Evolutionary conservation across 2,888 invertebrate genomes (phyloP).

Genomic region (Ectropis crepuscularia): DNA sequence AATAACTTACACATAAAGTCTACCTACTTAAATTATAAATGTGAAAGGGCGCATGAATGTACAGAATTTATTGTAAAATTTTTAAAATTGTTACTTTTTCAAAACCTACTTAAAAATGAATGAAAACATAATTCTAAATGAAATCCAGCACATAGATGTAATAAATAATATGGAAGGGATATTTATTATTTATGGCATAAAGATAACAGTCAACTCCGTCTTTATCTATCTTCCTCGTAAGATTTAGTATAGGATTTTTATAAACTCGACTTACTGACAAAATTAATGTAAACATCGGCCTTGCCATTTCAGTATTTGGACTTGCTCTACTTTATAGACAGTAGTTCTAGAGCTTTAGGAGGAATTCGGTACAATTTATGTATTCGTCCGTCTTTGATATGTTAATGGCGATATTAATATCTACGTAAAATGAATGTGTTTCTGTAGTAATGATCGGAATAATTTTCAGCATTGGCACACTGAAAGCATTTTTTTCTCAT

Average conservation of each 20-base stretch:
- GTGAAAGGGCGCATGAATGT: too few relatives aligned
- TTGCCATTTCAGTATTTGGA: slow-evolving; percentile 24
- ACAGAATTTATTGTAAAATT: too few relatives aligned
- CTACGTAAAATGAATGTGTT: neutral
- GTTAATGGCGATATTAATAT: slow-evolving; percentile 1
- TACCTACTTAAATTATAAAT: too few relatives aligned
- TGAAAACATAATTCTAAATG: too few relatives aligned
- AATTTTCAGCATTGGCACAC: slow-evolving; percentile 9
- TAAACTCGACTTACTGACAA: slow-evolving; percentile 3
- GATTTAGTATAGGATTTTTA: neutral
- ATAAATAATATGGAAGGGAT: too few relatives aligned
- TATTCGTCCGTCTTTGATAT: neutral
- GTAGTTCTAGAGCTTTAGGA: neutral
- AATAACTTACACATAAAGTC: too few relatives aligned
- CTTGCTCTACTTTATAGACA: slow-evolving; percentile 11
- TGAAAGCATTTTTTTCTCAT: slow-evolving; percentile 9
- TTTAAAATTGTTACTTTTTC: too few relatives aligned
- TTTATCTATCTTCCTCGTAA: neutral
- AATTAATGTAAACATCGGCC: slow-evolving; percentile 12
- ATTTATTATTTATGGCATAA: too few relatives aligned
- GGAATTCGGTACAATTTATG: slow-evolving; percentile 6
- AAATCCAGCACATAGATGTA: too few relatives aligned
- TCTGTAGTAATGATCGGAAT: neutral
- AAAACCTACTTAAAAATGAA: too few relatives aligned
- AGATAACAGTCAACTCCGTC: too few relatives aligned